phyloP scores from a whole-genome alignment of 2,797 vertebrate species.

The Phoebastria nigripes region DNA sequence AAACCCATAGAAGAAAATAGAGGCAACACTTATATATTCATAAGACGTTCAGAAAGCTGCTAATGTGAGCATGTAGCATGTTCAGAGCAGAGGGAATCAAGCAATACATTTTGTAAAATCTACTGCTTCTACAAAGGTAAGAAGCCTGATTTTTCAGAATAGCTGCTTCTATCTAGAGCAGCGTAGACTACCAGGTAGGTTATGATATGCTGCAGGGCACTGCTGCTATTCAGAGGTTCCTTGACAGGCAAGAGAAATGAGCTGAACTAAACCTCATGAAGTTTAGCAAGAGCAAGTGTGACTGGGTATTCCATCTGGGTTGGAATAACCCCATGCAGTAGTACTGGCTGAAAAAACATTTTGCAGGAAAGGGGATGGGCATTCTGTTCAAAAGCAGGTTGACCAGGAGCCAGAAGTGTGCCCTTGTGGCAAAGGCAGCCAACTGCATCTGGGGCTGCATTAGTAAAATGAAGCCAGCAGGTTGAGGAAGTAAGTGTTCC shows the following conservation, averaged over 20 bases:
- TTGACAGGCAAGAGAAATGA: not conserved
- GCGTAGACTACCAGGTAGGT: not conserved
- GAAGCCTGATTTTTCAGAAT: not conserved
- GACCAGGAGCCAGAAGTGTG: not conserved
- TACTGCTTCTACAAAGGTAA: not conserved
- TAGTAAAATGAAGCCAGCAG: not conserved
- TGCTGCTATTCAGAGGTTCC: not conserved
- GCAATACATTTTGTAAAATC: not conserved
- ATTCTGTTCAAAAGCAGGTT: not conserved
- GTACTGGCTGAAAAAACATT: not conserved
- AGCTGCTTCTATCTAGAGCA: not conserved
- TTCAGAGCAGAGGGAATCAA: not conserved
- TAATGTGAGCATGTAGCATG: not conserved
- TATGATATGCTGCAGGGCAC: not conserved
- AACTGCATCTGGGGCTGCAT: not conserved
- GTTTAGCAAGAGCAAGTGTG: not conserved
- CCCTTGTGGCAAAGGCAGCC: not conserved
- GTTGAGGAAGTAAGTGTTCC: not conserved
- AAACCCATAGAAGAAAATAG: not conserved
- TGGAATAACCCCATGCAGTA: not conserved
- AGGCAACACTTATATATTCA: not conserved
- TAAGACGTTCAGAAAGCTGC: not conserved
- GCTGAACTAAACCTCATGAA: not conserved
- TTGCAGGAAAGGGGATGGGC: not conserved
- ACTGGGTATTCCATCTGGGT: not conserved